Evolutionary conservation across 2,888 invertebrate species (phyloP), one percentile per base, ranked within the genome.

Genomic region (Barypeithes pellucidus): DNA sequence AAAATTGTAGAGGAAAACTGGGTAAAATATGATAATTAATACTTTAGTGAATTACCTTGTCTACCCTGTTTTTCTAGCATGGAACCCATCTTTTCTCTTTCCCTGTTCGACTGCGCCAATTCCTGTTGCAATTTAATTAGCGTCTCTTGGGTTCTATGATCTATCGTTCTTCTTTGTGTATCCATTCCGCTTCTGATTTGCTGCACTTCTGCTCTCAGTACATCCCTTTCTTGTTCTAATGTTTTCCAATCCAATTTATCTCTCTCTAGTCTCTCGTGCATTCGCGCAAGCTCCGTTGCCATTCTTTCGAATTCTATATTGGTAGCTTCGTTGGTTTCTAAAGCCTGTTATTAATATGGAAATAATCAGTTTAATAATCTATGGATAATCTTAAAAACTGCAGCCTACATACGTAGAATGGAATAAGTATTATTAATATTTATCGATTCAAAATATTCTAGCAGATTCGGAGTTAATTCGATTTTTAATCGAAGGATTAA

Each of bases 231-330:
- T 80, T 92, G 91, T 84, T 94, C 93, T 79, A 92, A 87, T 75
- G 90, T 90, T 78, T 91, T 88, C 88, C 91, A 91, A 80, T 92
- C 91, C 63, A 91, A 85, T 75, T 91, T 91, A 41, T 93, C 90
- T 79, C 93, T 88, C 85, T 94, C 94, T 72, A 94, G 89, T 77
- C 93, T 90, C 82, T 95, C 95, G 81, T 94, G 93, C 87, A 95
- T 90, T 77, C 95, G 89, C 12, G 93, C 91, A 77, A 95, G 87
- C 82, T 96, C 95, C 62, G 92, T 92, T 0, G 93, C 92, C 91
- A 95, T 92, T 79, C 94, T 89, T 80, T 96, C 95, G 81, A 94
- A 93, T 83, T 96, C 95, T 76, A 94, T 94, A 81, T 94, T 92
- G 7, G 94, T 92, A 2, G 92, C 90, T 83, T 95, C 95, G 81